These are phyloP conservation scores for Agrilus mali DNA, from an alignment of 2,888 invertebrate genomes.

Conservation along the genomic window DNA sequence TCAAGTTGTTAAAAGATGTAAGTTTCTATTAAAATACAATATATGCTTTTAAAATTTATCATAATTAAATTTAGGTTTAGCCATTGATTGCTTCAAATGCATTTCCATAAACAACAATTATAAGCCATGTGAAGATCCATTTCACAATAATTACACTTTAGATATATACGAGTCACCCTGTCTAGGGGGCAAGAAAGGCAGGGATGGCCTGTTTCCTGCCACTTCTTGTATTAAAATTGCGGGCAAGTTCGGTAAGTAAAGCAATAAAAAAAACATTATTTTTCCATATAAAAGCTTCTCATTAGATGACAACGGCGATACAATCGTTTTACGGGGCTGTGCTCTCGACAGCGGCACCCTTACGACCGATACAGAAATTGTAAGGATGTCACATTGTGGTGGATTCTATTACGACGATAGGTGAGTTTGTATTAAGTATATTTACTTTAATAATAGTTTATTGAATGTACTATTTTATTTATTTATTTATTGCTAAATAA, in stretches of 20 bases:
- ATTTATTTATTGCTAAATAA: too few relatives aligned
- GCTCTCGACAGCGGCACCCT: conserved; percentile 91
- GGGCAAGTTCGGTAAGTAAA: conserved; percentile 65
- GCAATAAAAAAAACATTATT: not conserved
- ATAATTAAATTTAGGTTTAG: conserved; percentile 33
- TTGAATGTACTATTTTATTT: not conserved
- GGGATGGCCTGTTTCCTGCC: conserved; percentile 90
- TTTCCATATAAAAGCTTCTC: not conserved
- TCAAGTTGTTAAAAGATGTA: not conserved
- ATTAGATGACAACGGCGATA: conserved; percentile 52
- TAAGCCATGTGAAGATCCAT: conserved; percentile 87
- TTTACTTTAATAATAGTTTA: not conserved
- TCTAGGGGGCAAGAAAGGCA: conserved; percentile 84
- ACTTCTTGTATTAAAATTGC: conserved; percentile 94
- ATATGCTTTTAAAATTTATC: too few relatives aligned
- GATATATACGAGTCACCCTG: conserved; percentile 82
- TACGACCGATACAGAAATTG: conserved; percentile 92
- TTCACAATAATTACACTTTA: conserved; percentile 81
- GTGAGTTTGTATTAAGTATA: conserved; percentile 34
- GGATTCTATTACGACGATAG: conserved; percentile 80
- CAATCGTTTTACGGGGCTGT: conserved; percentile 83
- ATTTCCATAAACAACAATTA: conserved; percentile 82
- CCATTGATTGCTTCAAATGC: conserved; percentile 95
- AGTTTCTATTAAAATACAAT: too few relatives aligned
- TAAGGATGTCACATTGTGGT: conserved; percentile 96